Evolutionary conservation across 2,113 vertebrate species (phyloP), one percentile per base, ranked within the genome.

Genomic region (Rhineura floridana): DNA sequence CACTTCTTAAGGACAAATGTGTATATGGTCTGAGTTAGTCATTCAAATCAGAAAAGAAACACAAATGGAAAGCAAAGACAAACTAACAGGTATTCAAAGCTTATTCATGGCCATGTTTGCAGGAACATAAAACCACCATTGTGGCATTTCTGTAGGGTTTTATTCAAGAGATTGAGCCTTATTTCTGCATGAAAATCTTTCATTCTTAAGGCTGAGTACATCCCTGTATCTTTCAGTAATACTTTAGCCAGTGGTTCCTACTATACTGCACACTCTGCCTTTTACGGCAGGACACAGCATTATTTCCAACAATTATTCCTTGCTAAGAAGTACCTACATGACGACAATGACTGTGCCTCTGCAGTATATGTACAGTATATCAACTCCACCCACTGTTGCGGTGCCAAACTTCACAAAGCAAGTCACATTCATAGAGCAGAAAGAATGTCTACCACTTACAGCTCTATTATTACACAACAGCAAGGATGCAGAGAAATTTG

Each of bases 261-360:
- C 59, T 84, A 63, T 87, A 70, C 44, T 46, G 73, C 42, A 1
- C 52, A 77, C 69, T 88, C 79, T 65, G 67, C 39, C 69, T 80
- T 36, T 85, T 88, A 87, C 78, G 19, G 84, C 69, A 91, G 59
- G 19, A 91, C 92, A 93, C 85, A 83, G 72, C n/a, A 39, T 69
- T n/a, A 23, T 81, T 87, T 48, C 86, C 63, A 90, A 5, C 63
- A 88, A 91, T 65, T 55, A n/a, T 86, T 91, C 90, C 88, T 90
- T 87, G 84, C 77, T 87, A 85, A 73, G 89, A 39, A 6, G 13
- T 13, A 85, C 0, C 17, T 15, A 89, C 87, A 86, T 39, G 81
- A 83, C 46, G 25, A 77, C 91, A 86, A 83, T 82, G 79, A 72
- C 52, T 10, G 52, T 8, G 42, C 33, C 21, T 83, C 85, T 50